A percentile compares a stretch with the other conserved stretches of the same genome.
Conservation (phyloP, 1,140 invertebrate genomes). For the Asbolus verrucosus region DNA sequence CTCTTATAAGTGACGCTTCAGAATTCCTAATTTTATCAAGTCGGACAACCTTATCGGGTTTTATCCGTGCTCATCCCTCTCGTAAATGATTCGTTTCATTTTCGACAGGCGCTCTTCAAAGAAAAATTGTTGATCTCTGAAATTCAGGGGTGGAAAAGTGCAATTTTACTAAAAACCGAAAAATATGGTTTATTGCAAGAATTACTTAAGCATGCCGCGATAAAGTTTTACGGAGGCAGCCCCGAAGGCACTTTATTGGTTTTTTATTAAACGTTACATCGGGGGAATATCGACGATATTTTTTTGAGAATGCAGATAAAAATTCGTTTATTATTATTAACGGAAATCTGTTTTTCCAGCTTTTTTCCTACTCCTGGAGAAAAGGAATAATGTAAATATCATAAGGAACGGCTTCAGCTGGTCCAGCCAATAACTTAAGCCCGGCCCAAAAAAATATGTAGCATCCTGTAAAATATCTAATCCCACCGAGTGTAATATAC, state of each 20-base stretch:
- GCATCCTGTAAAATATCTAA: slow-evolving; percentile 12
- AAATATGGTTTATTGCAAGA: too few species aligned
- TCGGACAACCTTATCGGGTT: too few species aligned
- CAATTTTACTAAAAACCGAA: too few species aligned
- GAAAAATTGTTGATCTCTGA: slow-evolving; percentile 11
- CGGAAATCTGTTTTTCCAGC: slow-evolving; percentile 7
- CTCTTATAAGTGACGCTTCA: too few species aligned
- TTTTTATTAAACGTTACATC: slow-evolving; percentile 23
- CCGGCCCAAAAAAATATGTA: slow-evolving; percentile 1
- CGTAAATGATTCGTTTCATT: too few species aligned
- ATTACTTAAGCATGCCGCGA: too few species aligned
- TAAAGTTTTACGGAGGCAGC: neutral
- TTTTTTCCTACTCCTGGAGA: neutral
- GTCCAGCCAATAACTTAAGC: slow-evolving; percentile 22
- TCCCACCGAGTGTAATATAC: too few species aligned
- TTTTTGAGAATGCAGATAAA: slow-evolving; percentile 2
- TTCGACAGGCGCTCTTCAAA: neutral
- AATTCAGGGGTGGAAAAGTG: too few species aligned
- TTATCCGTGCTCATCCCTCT: neutral
- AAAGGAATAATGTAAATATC: slow-evolving; percentile 36
- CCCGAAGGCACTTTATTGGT: too few species aligned
- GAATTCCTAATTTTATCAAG: too few species aligned
- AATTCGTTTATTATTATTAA: slow-evolving; percentile 28
- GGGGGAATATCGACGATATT: neutral
- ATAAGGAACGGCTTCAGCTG: slow-evolving; percentile 27